Base-by-base conservation (phyloP, 2,888 invertebrate genomes). In the Drosophila recens region DNA sequence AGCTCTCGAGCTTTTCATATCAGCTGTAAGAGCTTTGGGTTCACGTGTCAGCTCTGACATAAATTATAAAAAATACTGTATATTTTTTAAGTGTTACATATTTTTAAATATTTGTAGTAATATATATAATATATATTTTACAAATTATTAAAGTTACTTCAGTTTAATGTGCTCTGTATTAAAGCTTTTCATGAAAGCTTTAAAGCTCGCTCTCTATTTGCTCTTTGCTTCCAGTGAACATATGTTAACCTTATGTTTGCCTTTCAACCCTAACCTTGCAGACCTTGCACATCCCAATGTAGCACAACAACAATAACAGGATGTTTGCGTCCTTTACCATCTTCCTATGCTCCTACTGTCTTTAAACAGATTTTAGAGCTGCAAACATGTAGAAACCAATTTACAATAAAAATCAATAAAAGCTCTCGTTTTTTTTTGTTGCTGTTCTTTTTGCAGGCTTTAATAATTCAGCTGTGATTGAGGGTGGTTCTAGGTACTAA, bases 191-290 rank as follows among this genome's bases (percentile, higher is more conserved):
- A 67, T 0, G 33, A 73, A 83, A 87, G 62, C 61, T 71, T 6
- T 1, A 64, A 66, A 69, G 65, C 71, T 69, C 48, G 33, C 27
- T 10, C 54, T 59, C 67, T 40, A 33, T 59, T 20, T 42, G 49
- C 67, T 38, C 46, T n/a, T n/a, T n/a, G 13, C 42, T 69, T 69
- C 54, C 87, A 66, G 70, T 15, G 34, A 85, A 70, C 86, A 86
- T 85, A 85, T 86, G 86, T 80, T 61, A 59, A 64, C 54, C 74
- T 69, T 67, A 66, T 69, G 66, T 62, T 75, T 49, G 51, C 43
- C 36, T 76, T 84, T 85, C 85, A 89, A 89, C 80, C 89, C 78
- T 85, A 84, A 86, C 86, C 87, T 87, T 89, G 86, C 74, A 57
- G 68, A 69, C 72, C 87, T 84, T 82, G 71, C 58, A 63, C 54